phyloP scores from a whole-genome alignment of 2,797 vertebrate species.

The Botia almorhae region DNA sequence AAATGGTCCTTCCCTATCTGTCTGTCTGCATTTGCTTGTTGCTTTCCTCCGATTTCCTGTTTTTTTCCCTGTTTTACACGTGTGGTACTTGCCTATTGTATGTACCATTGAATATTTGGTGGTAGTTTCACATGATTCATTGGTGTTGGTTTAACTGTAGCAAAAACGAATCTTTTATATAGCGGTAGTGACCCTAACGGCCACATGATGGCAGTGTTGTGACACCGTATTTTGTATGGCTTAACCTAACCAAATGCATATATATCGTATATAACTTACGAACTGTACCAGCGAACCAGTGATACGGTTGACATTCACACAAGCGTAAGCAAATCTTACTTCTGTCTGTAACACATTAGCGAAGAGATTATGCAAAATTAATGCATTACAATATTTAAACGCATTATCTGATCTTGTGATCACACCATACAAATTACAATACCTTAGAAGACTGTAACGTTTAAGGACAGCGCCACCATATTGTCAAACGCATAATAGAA shows the following conservation, averaged over 20 bases:
- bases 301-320: too few relatives aligned
- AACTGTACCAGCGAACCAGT: too few relatives aligned
- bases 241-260: background rate
- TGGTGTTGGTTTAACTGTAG: background rate
- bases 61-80: too few relatives aligned
- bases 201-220: constrained; percentile 72
- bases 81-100: background rate
- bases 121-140: background rate
- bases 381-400: background rate
- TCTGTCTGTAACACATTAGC: too few relatives aligned
- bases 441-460: background rate
- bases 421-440: background rate
- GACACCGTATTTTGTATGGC: background rate
- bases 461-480: background rate
- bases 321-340: too few relatives aligned
- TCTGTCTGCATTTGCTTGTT: constrained; percentile 33
- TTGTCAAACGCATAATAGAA: background rate
- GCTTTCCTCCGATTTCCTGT: constrained; percentile 30
- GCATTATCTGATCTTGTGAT: background rate
- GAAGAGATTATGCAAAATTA: background rate
- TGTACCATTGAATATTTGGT: constrained; percentile 35
- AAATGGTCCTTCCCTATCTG: constrained; percentile 80
- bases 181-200: constrained; percentile 54
- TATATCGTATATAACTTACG: too few relatives aligned
- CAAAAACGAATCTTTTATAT: background rate